Evolutionary conservation across 2,113 vertebrate genomes (phyloP).

Genomic region (Tupaia chinensis): DNA sequence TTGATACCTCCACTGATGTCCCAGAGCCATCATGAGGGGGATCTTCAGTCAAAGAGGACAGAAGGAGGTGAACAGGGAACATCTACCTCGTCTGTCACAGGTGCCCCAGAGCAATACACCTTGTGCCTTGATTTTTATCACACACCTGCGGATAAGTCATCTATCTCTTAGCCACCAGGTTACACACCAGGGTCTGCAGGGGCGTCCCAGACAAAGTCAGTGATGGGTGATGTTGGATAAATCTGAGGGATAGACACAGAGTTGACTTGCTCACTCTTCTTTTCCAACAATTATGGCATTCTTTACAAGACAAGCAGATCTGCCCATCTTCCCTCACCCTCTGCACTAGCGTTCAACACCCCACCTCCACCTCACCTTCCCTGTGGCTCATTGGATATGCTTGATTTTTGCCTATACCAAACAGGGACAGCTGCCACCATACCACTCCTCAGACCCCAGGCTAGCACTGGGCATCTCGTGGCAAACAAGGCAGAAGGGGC

Average conservation of each 20-base stretch:
- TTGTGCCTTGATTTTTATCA: not conserved
- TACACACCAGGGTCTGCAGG: not conserved
- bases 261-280: not conserved
- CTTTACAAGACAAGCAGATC: not conserved
- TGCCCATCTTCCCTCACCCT: not conserved
- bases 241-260: not conserved
- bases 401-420: not conserved
- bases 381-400: not conserved
- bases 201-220: not conserved
- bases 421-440: not conserved
- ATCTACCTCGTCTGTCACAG: not conserved
- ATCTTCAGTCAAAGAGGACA: not conserved
- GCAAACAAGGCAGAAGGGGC: not conserved
- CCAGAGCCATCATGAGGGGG: not conserved
- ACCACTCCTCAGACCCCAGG: not conserved
- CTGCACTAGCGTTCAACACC: not conserved
- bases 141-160: not conserved
- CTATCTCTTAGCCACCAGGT: not conserved
- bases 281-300: not conserved
- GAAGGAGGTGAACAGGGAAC: not conserved
- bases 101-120: not conserved
- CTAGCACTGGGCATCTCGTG: not conserved
- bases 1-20: not conserved
- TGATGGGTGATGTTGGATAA: not conserved
- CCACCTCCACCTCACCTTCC: not conserved